A percentile compares a stretch with the other conserved stretches of the same genome.
Conservation (phyloP, 2,888 invertebrate species). For the Zygothrica quintamaculata region DNA sequence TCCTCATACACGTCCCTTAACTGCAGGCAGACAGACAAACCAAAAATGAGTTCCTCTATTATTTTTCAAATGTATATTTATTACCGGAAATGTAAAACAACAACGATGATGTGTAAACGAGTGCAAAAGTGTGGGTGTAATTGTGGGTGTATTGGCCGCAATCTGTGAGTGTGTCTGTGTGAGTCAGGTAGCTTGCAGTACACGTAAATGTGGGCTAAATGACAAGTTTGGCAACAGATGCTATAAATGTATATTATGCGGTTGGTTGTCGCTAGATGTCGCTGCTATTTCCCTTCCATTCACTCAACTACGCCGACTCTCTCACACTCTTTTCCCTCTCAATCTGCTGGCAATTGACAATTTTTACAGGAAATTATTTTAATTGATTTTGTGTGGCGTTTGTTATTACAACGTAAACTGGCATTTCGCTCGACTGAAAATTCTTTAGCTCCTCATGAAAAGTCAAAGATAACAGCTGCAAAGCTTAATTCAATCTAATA, state of each 20-base stretch:
- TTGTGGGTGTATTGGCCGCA: no score
- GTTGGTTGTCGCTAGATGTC: conserved; percentile 34
- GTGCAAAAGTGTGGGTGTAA: not conserved
- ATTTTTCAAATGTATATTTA: conserved; percentile 76
- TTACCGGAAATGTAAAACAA: conserved; percentile 79
- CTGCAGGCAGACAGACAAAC: not conserved
- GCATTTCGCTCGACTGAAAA: conserved; percentile 45
- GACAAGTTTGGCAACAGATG: conserved; percentile 72
- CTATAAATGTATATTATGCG: conserved; percentile 41
- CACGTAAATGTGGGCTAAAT: conserved; percentile 53
- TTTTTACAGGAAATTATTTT: conserved; percentile 71
- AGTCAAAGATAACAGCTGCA: conserved; percentile 17
- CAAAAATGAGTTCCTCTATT: conserved; percentile 44
- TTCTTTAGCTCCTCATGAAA: conserved; percentile 11
- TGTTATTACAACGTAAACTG: conserved; percentile 72
- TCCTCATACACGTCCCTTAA: no score
- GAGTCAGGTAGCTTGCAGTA: conserved; percentile 1
- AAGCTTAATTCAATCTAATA: not conserved
- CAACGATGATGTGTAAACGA: conserved; percentile 47
- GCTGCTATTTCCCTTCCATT: conserved; percentile 10
- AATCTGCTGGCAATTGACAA: conserved; percentile 26
- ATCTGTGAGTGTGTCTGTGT: no score
- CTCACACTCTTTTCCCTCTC: conserved; percentile 8
- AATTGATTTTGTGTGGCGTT: conserved; percentile 69
- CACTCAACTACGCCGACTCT: no score